Evolutionary conservation across 1,140 invertebrate species (phyloP), one percentile per base, ranked within the genome.

Genomic region (Lepidurus arcticus): DNA sequence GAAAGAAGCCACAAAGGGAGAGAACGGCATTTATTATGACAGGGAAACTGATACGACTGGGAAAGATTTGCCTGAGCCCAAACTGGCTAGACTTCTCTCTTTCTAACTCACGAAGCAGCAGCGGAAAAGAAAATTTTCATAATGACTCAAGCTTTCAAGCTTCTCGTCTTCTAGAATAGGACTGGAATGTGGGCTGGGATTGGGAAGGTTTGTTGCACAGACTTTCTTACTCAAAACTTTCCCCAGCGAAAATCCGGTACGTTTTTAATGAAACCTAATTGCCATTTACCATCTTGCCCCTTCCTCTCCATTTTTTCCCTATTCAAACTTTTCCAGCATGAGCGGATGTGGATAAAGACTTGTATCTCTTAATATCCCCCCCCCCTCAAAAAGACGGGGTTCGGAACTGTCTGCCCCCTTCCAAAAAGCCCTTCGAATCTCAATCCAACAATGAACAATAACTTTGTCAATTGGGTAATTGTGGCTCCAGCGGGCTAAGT

Each of bases 1-100:
- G 21, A 65, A 65, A 21, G 53, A 7, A n/a, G 53, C 6, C 16
- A 65, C 16, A 21, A 21, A 13, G 7, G 13, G n/a, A 65, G 53
- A 65, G 21, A 65, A 65, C 21, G n/a, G 53, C 53, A 65, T 65
- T 65, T 65, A 65, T 65, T 65, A 65, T 21, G 53, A 21, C 53
- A 21, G n/a, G 53, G 21, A 65, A 65, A 65, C 53, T 65, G 53
- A 65, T 65, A 65, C 53, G 53, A 65, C 16, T 65, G 53, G 21
- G 53, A 65, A 65, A 65, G n/a, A n/a, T 65, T 21, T 65, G n/a
- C 16, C 53, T 65, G 53, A 13, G 53, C 53, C 53, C 16, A 65
- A 65, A 65, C 53, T 65, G 53, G 53, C 53, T 65, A 65, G 53
- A 65, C 53, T 65, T 65, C 53, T 47, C 45, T 65, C 53, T 65